Base-by-base conservation (phyloP, 2,113 vertebrate species). In the Bettongia penicillata region DNA sequence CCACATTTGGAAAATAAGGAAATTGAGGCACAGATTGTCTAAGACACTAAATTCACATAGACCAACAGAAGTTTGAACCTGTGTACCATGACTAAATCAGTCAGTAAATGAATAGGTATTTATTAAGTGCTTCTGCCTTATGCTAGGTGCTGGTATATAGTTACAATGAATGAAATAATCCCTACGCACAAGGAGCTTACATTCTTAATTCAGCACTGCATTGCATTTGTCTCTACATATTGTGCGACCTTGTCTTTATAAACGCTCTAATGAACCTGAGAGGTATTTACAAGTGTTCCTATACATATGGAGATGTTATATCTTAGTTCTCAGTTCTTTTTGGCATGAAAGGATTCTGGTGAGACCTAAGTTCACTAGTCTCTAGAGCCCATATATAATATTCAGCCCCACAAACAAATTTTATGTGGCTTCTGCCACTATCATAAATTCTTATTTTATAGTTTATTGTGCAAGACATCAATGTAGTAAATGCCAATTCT, bases 381-480 rank as follows among this genome's bases (percentile, higher is more conserved):
- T 96, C 94, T 53, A 37, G 91, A 95, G 31, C 0, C 49, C 28
- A 53, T 49, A 68, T 48, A 6, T 28, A 96, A 43, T 26, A 94
- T 61, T 92, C 48, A 89, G 6, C 22, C 93, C 1, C 48, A 97
- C 52, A 95, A 94, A 95, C 1, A 96, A 55, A 24, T 89, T 95
- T 96, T 90, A 93, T 31, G 8, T 3, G 52, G 51, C 52, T 97
- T 96, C 91, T 98, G 28, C 24, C 96, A 24, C 93, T 90, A 57
- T 10, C 49, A 92, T 53, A 95, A 98, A 96, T 96, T 53, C 23
- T 92, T 89, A 93, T 95, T 97, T 92, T 93, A 89, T n/a, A n/a
- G 26, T 94, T 98, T 94, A 68, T 51, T 93, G 77, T 94, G 23
- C 16, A 92, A 95, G 49, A 94, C 43, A 95, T 48, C 93, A 97